Evolutionary conservation across 2,797 vertebrate genomes (phyloP).

Genomic region (Hemibagrus guttatus): DNA sequence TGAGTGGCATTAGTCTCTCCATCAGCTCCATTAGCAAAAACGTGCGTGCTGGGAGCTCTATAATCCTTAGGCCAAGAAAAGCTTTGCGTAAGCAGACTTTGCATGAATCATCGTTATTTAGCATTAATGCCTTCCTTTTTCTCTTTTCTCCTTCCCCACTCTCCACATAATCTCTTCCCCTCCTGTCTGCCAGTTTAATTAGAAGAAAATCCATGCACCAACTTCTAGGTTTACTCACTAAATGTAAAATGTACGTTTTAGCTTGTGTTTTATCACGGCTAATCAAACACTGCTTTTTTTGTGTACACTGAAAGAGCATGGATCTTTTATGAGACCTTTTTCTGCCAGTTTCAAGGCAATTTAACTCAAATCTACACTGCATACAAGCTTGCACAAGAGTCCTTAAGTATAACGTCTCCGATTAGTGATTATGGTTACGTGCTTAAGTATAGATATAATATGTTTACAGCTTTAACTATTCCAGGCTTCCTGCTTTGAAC

Average conservation of each 20-base stretch:
- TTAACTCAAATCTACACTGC: too few species aligned
- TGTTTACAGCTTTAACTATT: neutral
- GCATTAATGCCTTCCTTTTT: slow-evolving; percentile 32
- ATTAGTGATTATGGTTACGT: neutral
- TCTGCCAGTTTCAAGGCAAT: too few species aligned
- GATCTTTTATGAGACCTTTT: neutral
- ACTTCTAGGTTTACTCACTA: neutral
- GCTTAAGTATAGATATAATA: neutral
- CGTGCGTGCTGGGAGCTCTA: neutral
- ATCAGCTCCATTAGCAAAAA: slow-evolving; percentile 30
- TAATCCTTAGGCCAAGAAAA: slow-evolving; percentile 25
- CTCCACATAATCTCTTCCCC: neutral
- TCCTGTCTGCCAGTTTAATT: neutral
- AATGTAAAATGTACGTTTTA: neutral
- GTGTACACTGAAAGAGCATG: neutral
- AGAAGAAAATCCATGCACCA: neutral
- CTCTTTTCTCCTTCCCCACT: neutral
- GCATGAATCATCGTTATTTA: slow-evolving; percentile 45
- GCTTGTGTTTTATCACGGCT: neutral
- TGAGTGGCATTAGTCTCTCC: slow-evolving; percentile 11
- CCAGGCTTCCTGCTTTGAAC: neutral
- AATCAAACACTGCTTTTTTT: neutral
- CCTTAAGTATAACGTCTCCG: neutral
- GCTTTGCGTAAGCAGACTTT: slow-evolving; percentile 34
- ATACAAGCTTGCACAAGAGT: neutral